A percentile compares a stretch with the other conserved stretches of the same genome.
Evolutionary conservation across 2,888 invertebrate genomes (phyloP).

Genomic region (Chirona hameri): DNA sequence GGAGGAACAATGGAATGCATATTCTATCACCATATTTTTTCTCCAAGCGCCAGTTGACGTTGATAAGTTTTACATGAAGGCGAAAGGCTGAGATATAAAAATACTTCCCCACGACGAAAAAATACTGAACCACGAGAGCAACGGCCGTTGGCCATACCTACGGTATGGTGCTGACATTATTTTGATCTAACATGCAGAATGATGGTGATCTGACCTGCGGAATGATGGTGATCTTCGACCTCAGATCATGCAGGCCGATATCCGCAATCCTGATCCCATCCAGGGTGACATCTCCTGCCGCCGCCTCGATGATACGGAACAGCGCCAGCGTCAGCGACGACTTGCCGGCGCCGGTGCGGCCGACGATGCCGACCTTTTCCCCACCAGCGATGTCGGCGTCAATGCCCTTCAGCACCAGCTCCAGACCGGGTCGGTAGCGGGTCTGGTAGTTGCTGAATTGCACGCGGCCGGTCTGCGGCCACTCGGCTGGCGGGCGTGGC

Average conservation of each 20-base stretch:
- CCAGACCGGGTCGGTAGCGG: conserved; percentile 78
- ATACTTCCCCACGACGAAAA: too few species aligned
- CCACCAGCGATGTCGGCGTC: conserved; percentile 41
- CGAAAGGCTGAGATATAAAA: too few species aligned
- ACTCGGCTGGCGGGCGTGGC: conserved; percentile 53
- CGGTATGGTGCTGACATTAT: too few species aligned
- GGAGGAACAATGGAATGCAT: too few species aligned
- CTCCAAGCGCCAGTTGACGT: too few species aligned
- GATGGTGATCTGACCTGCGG: conserved; percentile 50
- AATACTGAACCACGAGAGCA: too few species aligned
- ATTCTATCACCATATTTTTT: too few species aligned
- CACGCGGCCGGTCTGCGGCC: conserved; percentile 80
- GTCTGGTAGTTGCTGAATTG: conserved; percentile 77
- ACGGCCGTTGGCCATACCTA: too few species aligned
- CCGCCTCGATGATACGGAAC: conserved; percentile 47
- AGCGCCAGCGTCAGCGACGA: conserved; percentile 46
- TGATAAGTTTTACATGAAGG: too few species aligned
- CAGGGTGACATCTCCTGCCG: conserved; percentile 46
- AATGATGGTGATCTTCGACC: conserved; percentile 48
- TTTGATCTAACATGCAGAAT: too few species aligned
- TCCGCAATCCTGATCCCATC: conserved; percentile 49
- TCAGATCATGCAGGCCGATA: conserved; percentile 56
- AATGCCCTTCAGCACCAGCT: conserved; percentile 77
- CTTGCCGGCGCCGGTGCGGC: conserved; percentile 46
- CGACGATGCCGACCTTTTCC: conserved; percentile 50